Evolutionary conservation across 1,140 invertebrate species (phyloP).

Genomic region (Cydia amplana): DNA sequence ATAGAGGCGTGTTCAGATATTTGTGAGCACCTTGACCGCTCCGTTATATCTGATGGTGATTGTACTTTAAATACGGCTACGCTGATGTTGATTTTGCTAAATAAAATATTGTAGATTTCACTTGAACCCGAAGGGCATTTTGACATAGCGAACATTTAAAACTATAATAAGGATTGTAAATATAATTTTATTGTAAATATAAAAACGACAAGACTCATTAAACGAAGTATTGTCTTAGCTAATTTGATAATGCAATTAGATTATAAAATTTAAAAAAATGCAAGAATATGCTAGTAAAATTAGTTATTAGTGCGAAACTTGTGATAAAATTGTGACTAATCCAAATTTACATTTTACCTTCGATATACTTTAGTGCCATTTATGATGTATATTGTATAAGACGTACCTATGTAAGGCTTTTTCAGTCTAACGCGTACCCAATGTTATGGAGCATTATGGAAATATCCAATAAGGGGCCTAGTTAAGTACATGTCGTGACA

Average conservation of each 20-base stretch:
- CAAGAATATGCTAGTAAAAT: background rate
- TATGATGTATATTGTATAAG: background rate
- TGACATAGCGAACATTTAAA: background rate
- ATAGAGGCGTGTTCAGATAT: too few relatives aligned
- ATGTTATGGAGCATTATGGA: background rate
- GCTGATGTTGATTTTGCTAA: too few relatives aligned
- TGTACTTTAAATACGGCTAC: too few relatives aligned
- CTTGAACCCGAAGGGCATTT: constrained; percentile 6
- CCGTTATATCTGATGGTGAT: too few relatives aligned
- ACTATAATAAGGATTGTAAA: background rate
- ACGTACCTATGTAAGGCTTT: background rate
- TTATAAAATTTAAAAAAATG: background rate
- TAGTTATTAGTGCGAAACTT: background rate
- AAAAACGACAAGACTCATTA: background rate
- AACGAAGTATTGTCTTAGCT: background rate
- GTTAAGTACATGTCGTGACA: too few relatives aligned
- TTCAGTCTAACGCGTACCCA: background rate
- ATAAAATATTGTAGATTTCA: too few relatives aligned
- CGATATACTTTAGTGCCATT: constrained; percentile 13
- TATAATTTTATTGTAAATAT: background rate
- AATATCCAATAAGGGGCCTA: too few relatives aligned
- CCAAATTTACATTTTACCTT: constrained; percentile 10
- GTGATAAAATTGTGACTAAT: constrained; percentile 17
- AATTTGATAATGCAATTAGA: constrained; percentile 12
- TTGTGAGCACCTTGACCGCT: too few relatives aligned